Evolutionary conservation across 2,113 vertebrate genomes (phyloP), one percentile per base, ranked within the genome.

Genomic region (Lonchura striata): DNA sequence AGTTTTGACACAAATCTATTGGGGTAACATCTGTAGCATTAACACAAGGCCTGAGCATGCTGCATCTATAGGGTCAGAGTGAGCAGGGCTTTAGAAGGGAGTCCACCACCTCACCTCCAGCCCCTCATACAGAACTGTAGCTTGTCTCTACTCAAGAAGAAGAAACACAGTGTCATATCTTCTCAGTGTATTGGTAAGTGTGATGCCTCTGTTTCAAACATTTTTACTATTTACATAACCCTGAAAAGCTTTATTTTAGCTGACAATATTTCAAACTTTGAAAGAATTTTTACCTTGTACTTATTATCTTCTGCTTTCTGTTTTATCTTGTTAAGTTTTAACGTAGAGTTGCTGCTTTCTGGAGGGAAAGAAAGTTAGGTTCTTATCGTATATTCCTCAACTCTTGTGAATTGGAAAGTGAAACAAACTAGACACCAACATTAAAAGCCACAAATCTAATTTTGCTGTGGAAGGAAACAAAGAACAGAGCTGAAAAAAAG

Each of bases 361-460:
- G 53, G 44, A 77, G 31, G 42, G 56, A 93, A 24, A 35, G 33
- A 66, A 92, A 56, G 47, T 88, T 54, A 50, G 50, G 14, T 35
- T 93, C 82, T 75, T 85, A n/a, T 52, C 82, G 69, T 4, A 53
- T 33, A 71, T 86, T 90, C 72, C 80, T 64, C 72, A 88, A 19
- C 49, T 71, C 76, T 50, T 53, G 23, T 72, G 69, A 92, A 95
- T 49, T 71, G 69, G 92, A 96, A 94, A 95, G 80, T 54, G 86
- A 93, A 96, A 95, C 72, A 84, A 93, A 83, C 37, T 83, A 93
- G 56, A 75, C 49, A 78, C 19, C 25, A 10, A 59, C 82, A 80
- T 3, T 66, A 69, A 84, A 93, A 87, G 72, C 65, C 88, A 93
- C 80, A 94, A 68, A 91, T 86, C 72, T 96, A 81, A 84, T 90